Evolutionary conservation across 1,140 invertebrate genomes (phyloP).

Genomic region (Euura saliciscinereae): DNA sequence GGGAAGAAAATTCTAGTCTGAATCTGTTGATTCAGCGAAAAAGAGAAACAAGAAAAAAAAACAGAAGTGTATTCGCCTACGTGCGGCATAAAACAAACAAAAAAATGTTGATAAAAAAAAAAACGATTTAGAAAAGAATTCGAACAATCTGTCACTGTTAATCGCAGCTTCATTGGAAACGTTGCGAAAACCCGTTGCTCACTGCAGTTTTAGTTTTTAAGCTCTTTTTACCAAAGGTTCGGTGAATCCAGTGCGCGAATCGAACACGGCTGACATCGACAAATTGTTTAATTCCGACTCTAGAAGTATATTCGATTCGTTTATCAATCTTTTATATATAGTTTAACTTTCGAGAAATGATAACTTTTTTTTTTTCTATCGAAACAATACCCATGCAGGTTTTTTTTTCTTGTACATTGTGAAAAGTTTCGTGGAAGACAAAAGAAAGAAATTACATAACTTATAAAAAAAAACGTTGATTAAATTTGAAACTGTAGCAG

Average conservation of each 20-base stretch:
- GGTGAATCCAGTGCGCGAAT: no score
- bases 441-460: no score
- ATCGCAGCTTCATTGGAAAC: no score
- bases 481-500: neutral
- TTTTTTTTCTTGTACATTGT: no score
- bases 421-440: no score
- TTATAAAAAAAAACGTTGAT: neutral
- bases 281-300: neutral
- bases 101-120: neutral
- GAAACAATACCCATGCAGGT: no score
- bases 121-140: no score
- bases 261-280: neutral
- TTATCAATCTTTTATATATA: no score
- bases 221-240: no score
- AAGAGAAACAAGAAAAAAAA: neutral
- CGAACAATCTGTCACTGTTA: no score
- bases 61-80: neutral
- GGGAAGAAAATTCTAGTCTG: slow-evolving; percentile 30
- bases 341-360: neutral
- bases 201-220: no score
- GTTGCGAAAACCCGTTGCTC: no score
- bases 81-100: neutral
- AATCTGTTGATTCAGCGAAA: neutral
- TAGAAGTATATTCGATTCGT: neutral
- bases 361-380: neutral